Conservation (phyloP, 2,113 vertebrate species). For the Willisornis vidua region DNA sequence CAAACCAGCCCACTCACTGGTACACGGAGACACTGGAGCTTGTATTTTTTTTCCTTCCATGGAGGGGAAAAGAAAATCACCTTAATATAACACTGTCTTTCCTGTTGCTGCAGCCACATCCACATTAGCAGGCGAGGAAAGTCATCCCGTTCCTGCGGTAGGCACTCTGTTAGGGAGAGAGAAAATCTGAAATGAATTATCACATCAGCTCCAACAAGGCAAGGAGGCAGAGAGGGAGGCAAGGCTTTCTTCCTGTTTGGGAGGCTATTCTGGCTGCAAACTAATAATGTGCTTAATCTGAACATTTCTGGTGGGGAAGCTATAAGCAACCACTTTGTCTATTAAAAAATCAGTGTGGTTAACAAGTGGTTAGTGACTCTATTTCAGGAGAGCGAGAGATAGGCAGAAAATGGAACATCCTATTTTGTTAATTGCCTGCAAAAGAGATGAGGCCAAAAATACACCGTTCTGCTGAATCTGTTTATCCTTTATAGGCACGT, state of each 20-base stretch:
- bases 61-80: conserved; percentile 58
- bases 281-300: conserved; percentile 59
- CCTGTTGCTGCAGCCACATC: conserved; percentile 46
- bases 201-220: conserved; percentile 64
- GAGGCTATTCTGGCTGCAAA: conserved; percentile 61
- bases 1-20: conserved; percentile 68
- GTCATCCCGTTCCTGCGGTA: conserved; percentile 89
- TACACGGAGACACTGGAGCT: conserved; percentile 15
- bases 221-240: conserved; percentile 60
- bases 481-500: conserved; percentile 54
- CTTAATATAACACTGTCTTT: conserved; percentile 65
- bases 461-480: conserved; percentile 36
- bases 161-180: conserved; percentile 79
- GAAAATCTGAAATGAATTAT: conserved; percentile 81
- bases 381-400: conserved; percentile 67
- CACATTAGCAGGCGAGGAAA: conserved; percentile 89
- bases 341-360: conserved; percentile 77
- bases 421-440: conserved; percentile 69
- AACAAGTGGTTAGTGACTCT: conserved; percentile 77
- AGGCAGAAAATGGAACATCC: conserved; percentile 64
- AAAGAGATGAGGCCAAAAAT: conserved; percentile 53
- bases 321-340: conserved; percentile 58
- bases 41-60: conserved; percentile 44
- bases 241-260: conserved; percentile 71
- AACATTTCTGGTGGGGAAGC: conserved; percentile 72